These are phyloP conservation scores for Entelurus aequoreus DNA, from an alignment of 2,113 vertebrate genomes.

Conservation along the genomic window DNA sequence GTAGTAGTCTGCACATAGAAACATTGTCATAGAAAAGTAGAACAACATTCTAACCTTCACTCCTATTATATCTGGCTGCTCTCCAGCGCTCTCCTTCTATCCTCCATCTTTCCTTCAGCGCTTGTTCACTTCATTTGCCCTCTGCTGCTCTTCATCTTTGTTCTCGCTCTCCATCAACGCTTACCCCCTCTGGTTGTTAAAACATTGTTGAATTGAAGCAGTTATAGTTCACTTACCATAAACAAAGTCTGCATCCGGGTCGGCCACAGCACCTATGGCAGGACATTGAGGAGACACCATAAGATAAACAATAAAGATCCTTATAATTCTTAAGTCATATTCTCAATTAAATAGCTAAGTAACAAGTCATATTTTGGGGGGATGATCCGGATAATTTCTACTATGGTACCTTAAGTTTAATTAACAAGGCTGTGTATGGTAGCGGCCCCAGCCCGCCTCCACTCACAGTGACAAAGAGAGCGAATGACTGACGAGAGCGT, in stretches of 20 bases:
- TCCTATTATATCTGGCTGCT: not conserved
- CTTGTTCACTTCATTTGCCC: not conserved
- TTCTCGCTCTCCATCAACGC: too few relatives aligned
- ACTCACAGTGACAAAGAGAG: too few relatives aligned
- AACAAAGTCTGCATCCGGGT: conserved; percentile 67
- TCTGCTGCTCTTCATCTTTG: not conserved
- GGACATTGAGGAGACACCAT: conserved; percentile 10
- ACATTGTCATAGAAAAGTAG: too few relatives aligned
- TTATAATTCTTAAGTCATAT: too few relatives aligned
- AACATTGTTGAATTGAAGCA: not conserved
- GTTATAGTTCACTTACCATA: conserved; percentile 60
- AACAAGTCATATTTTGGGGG: too few relatives aligned
- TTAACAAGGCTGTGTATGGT: too few relatives aligned
- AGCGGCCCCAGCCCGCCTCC: too few relatives aligned
- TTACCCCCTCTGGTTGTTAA: too few relatives aligned
- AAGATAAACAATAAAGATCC: not conserved
- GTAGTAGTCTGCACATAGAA: conserved; percentile 65
- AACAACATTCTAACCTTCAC: not conserved
- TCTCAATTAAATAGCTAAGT: too few relatives aligned
- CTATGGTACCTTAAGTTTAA: too few relatives aligned
- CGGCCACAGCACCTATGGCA: conserved; percentile 35
- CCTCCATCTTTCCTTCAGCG: not conserved
- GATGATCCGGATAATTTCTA: too few relatives aligned
- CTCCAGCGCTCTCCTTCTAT: not conserved
- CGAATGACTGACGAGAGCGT: too few relatives aligned